These are phyloP conservation scores for Zosterops pallidus DNA, from an alignment of 2,113 vertebrate genomes.

Conservation along the genomic window DNA sequence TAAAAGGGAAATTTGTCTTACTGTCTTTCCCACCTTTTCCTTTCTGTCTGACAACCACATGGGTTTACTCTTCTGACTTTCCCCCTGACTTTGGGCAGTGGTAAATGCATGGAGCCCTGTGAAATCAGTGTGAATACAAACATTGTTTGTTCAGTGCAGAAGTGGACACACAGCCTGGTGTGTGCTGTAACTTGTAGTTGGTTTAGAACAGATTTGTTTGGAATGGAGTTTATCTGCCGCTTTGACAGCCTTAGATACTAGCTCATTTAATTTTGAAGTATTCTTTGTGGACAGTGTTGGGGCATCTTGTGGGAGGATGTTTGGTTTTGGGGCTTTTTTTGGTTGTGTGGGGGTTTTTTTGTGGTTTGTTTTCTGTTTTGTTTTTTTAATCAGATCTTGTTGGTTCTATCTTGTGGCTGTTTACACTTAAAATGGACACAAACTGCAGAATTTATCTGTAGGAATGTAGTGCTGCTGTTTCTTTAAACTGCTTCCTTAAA, in stretches of 20 bases:
- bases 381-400: background rate
- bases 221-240: background rate
- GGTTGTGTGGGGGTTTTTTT: background rate
- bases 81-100: background rate
- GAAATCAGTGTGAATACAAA: background rate
- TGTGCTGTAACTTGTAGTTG: fast-evolving
- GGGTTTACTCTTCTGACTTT: background rate
- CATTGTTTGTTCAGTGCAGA: background rate
- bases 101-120: background rate
- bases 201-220: background rate
- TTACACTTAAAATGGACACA: background rate
- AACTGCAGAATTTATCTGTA: background rate
- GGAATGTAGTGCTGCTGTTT: background rate
- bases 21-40: background rate
- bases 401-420: background rate
- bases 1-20: background rate
- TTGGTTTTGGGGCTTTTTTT: background rate
- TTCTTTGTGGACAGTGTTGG: background rate
- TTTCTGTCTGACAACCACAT: background rate
- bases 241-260: background rate
- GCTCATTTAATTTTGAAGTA: background rate
- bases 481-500: background rate
- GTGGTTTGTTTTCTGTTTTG: background rate
- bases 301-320: background rate
- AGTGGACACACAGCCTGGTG: background rate